Evolutionary conservation across 2,888 invertebrate species (phyloP).

Genomic region (Erpobdella octoculata): DNA sequence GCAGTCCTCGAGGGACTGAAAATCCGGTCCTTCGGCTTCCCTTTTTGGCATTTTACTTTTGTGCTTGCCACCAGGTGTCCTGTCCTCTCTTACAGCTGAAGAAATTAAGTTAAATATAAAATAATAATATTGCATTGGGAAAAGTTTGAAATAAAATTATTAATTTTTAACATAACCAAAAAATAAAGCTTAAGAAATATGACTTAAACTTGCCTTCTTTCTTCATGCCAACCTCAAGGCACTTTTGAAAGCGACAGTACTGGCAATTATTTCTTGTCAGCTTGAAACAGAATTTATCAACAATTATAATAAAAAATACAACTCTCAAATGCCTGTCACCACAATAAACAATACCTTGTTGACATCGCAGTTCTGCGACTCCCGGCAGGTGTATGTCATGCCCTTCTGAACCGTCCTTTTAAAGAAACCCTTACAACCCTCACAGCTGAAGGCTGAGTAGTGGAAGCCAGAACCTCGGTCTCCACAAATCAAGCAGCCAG

Average conservation of each 20-base stretch:
- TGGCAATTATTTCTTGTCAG: conserved; percentile 51
- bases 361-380: conserved; percentile 44
- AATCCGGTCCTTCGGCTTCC: conserved; percentile 35
- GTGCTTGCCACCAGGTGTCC: conserved; percentile 51
- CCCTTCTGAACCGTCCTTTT: conserved; percentile 51
- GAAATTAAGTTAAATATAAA: conserved; percentile 9
- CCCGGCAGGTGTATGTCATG: conserved; percentile 48
- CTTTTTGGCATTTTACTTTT: conserved; percentile 43
- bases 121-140: background rate
- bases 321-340: no score
- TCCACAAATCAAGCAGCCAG: conserved; percentile 47
- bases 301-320: background rate
- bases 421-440: conserved; percentile 52
- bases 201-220: conserved; percentile 49
- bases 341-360: conserved; percentile 42
- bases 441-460: conserved; percentile 51
- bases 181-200: background rate
- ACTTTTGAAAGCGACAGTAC: conserved; percentile 49
- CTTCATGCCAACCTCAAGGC: conserved; percentile 50
- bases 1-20: conserved; percentile 30
- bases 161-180: background rate
- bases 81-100: conserved; percentile 50
- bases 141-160: background rate
- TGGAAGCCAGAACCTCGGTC: conserved; percentile 50
- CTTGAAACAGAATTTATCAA: background rate